Evolutionary conservation across 2,797 vertebrate genomes (phyloP).

Genomic region (Adrianichthys oophorus): DNA sequence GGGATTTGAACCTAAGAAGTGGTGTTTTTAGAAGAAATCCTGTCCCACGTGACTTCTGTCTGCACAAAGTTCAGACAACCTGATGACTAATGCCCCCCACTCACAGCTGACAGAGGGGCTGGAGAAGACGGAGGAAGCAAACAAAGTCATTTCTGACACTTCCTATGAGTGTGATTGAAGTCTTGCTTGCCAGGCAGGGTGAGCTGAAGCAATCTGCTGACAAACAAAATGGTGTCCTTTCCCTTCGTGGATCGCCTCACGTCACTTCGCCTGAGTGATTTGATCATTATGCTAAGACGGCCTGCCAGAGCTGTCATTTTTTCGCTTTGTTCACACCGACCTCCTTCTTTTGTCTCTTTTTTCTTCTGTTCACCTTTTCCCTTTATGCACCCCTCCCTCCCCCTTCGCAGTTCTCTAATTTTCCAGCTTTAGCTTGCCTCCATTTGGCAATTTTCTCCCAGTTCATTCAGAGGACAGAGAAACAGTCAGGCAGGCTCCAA

Average conservation of each 20-base stretch:
- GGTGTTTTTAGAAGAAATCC: not conserved
- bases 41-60: conserved; percentile 27
- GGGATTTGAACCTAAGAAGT: conserved; percentile 1
- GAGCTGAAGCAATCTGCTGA: conserved; percentile 61
- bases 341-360: conserved; percentile 13
- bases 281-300: conserved; percentile 46
- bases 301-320: conserved; percentile 37
- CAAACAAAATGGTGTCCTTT: conserved; percentile 47
- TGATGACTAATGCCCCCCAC: conserved; percentile 47
- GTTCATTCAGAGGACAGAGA: conserved; percentile 62
- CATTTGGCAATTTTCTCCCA: conserved; percentile 58
- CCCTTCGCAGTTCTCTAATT: conserved; percentile 17
- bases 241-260: conserved; percentile 17
- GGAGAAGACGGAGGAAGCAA: conserved; percentile 39
- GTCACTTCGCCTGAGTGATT: conserved; percentile 47
- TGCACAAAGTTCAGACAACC: not conserved
- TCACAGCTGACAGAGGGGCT: conserved; percentile 47
- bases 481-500: conserved; percentile 45
- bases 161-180: conserved; percentile 61
- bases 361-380: conserved; percentile 8
- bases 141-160: conserved; percentile 52
- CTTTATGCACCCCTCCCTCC: conserved; percentile 12
- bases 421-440: conserved; percentile 30
- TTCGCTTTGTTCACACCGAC: conserved; percentile 10
- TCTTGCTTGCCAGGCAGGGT: conserved; percentile 52